A percentile compares a stretch with the other conserved stretches of the same genome.
phyloP scores from a whole-genome alignment of 2,888 invertebrate genomes.

The Fragum fragum region DNA sequence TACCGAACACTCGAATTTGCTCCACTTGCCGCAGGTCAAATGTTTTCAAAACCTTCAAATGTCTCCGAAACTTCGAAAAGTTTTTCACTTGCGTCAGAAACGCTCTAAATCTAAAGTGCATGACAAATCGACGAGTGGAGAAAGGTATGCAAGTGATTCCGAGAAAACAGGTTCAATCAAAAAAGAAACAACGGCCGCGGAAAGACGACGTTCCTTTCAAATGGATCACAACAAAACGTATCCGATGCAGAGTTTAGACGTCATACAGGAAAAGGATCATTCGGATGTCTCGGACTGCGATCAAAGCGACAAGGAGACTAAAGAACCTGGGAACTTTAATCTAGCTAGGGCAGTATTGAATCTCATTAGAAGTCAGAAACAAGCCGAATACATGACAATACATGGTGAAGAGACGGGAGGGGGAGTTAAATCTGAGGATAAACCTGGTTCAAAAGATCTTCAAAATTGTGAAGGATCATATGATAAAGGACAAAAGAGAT shows the following conservation, averaged over 20 bases:
- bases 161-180: background rate
- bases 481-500: background rate
- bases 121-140: background rate
- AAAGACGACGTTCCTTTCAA: slow-evolving; percentile 19
- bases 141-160: background rate
- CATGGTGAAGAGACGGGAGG: background rate
- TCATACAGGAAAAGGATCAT: slow-evolving; percentile 42
- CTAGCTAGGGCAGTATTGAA: slow-evolving; percentile 56
- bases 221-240: slow-evolving; percentile 16
- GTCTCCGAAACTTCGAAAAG: slow-evolving; percentile 58
- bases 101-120: slow-evolving; percentile 4
- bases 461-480: background rate
- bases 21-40: slow-evolving; percentile 51
- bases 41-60: slow-evolving; percentile 45
- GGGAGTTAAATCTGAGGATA: background rate
- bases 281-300: slow-evolving; percentile 39
- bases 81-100: slow-evolving; percentile 35
- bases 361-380: slow-evolving; percentile 42
- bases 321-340: slow-evolving; percentile 25
- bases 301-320: background rate
- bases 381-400: slow-evolving; percentile 34
- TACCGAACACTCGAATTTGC: slow-evolving; percentile 5
- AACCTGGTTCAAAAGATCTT: background rate
- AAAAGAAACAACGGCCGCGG: background rate
- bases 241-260: slow-evolving; percentile 31